Conservation (phyloP, 1,140 invertebrate genomes). For the Drosophila aff. region DNA sequence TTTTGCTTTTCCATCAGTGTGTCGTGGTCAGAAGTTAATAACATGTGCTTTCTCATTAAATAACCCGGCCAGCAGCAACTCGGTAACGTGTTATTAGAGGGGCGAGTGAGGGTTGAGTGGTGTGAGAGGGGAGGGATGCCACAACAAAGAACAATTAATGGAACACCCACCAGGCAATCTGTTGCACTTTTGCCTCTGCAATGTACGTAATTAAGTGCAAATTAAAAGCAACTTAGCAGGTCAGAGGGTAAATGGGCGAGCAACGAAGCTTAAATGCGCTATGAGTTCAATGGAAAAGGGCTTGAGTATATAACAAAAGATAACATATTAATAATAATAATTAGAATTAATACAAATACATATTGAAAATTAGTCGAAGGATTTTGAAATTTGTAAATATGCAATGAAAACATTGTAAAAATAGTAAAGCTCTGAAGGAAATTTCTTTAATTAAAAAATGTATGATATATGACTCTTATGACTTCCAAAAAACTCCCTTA, state of each 20-base stretch:
- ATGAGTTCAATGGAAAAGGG: neutral
- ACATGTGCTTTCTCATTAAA: conserved; percentile 38
- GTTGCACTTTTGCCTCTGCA: conserved; percentile 45
- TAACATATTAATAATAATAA: neutral
- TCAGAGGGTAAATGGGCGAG: neutral
- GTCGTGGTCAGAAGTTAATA: conserved; percentile 60
- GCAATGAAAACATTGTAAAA: no score
- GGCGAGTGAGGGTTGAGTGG: no score
- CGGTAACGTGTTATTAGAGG: conserved; percentile 15
- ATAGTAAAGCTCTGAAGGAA: no score
- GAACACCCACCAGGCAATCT: conserved; percentile 49
- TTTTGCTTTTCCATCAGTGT: neutral
- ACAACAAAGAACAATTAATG: conserved; percentile 56
- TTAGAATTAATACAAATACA: no score
- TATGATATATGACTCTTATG: no score
- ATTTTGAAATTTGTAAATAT: neutral
- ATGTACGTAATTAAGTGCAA: conserved; percentile 63
- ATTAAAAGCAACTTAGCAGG: conserved; percentile 57
- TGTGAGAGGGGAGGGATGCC: neutral
- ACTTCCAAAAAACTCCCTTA: neutral
- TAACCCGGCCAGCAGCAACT: conserved; percentile 43
- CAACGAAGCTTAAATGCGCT: conserved; percentile 16
- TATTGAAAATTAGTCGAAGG: neutral
- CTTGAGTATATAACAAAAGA: neutral
- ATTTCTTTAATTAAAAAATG: no score